phyloP scores from a whole-genome alignment of 1,140 invertebrate species.

The Saccostrea echinata region DNA sequence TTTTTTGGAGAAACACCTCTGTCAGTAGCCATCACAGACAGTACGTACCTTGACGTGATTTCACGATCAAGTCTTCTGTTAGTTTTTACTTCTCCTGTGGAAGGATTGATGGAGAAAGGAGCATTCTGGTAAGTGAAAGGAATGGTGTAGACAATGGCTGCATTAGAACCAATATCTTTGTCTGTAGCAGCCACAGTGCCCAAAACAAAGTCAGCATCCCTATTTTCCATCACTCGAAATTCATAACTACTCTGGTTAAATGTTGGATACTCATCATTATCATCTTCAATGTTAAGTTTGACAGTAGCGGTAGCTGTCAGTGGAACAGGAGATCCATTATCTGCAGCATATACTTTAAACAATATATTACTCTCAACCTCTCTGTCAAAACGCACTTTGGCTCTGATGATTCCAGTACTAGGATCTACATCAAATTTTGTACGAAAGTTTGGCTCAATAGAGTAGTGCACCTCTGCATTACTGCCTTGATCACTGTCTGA shows the following conservation, averaged over 20 bases:
- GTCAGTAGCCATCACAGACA: slow-evolving; percentile 81
- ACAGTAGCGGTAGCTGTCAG: slow-evolving; percentile 49
- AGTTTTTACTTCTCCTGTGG: slow-evolving; percentile 49
- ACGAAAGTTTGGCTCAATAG: slow-evolving; percentile 36
- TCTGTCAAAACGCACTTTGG: slow-evolving; percentile 44
- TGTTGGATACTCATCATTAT: slow-evolving; percentile 54
- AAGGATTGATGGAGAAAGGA: slow-evolving; percentile 37
- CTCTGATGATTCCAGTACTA: slow-evolving; percentile 48
- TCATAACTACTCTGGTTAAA: slow-evolving; percentile 46
- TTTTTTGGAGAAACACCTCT: slow-evolving; percentile 78
- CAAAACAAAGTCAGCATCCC: slow-evolving; percentile 41
- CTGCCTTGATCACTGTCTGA: slow-evolving; percentile 54
- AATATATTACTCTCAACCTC: slow-evolving; percentile 31
- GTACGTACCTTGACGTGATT: slow-evolving; percentile 82
- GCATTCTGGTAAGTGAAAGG: slow-evolving; percentile 35
- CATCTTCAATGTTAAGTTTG: slow-evolving; percentile 53
- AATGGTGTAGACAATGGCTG: slow-evolving; percentile 43
- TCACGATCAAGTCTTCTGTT: slow-evolving; percentile 52
- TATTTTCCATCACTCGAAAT: slow-evolving; percentile 54
- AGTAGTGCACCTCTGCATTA: slow-evolving; percentile 53
- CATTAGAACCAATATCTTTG: slow-evolving; percentile 52
- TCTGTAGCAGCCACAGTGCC: slow-evolving; percentile 54
- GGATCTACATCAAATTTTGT: slow-evolving; percentile 53
- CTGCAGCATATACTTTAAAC: slow-evolving; percentile 54
- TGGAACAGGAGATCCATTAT: slow-evolving; percentile 34